Conservation (phyloP, 1,140 invertebrate genomes). For the Magallana gigas region DNA sequence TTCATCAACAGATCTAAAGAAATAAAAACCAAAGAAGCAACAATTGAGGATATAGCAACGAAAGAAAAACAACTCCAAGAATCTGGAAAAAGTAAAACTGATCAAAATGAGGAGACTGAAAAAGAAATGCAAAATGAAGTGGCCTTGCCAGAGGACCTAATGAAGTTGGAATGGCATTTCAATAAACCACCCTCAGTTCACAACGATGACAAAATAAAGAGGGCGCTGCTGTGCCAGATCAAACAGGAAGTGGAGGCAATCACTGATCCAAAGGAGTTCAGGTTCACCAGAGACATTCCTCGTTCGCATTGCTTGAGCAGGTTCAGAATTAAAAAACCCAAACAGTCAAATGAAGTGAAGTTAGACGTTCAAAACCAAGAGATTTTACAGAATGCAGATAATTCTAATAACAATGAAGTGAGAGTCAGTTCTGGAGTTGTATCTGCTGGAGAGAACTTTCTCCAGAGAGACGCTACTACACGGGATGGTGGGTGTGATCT, state of each 20-base stretch:
- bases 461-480: background rate
- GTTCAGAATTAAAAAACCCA: slow-evolving; percentile 34
- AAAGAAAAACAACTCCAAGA: background rate
- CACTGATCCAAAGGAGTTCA: slow-evolving; percentile 41
- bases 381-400: too few species aligned
- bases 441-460: background rate
- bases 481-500: background rate
- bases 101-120: background rate
- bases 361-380: background rate
- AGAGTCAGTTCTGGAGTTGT: background rate
- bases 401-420: background rate
- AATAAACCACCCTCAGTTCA: slow-evolving; percentile 91
- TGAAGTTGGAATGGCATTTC: slow-evolving; percentile 91
- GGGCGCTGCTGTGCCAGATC: slow-evolving; percentile 76
- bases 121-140: slow-evolving; percentile 17
- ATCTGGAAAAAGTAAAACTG: background rate
- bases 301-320: slow-evolving; percentile 52
- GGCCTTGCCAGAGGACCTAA: slow-evolving; percentile 64
- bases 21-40: background rate
- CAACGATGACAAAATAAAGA: slow-evolving; percentile 90
- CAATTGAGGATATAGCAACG: background rate
- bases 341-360: background rate
- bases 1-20: background rate
- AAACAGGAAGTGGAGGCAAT: slow-evolving; percentile 58
- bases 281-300: slow-evolving; percentile 46